Percentiles rank a stretch among this genome's conserved stretches.
phyloP scores from a whole-genome alignment of 2,113 vertebrate species.

The Apteryx owenii region DNA sequence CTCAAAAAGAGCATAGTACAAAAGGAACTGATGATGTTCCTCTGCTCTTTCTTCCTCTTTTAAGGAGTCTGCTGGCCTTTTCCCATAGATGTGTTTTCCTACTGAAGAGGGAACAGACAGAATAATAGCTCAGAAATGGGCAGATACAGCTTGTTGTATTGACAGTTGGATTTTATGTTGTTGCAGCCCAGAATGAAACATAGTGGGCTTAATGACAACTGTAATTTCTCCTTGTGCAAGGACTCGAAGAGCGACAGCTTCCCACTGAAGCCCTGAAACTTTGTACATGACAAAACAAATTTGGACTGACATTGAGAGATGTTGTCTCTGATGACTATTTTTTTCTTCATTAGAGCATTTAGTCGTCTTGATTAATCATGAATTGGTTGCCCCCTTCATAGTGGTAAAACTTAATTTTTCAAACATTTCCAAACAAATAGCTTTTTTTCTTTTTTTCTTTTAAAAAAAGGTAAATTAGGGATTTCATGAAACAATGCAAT shows the following conservation, averaged over 20 bases:
- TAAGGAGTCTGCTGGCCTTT: not conserved
- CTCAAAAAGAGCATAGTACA: not conserved
- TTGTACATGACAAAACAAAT: not conserved
- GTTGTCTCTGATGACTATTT: not conserved
- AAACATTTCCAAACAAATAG: not conserved
- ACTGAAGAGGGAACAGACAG: not conserved
- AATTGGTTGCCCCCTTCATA: not conserved
- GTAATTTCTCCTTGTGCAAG: slow-evolving; percentile 4
- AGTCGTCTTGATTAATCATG: not conserved
- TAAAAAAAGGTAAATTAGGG: not conserved
- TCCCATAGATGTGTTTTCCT: not conserved
- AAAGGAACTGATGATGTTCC: not conserved
- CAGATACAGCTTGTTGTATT: not conserved
- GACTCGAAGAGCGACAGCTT: not conserved
- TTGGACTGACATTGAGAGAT: not conserved
- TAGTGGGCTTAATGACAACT: not conserved
- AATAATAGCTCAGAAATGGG: not conserved
- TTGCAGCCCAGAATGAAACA: not conserved
- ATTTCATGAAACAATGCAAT: not conserved
- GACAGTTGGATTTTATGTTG: not conserved
- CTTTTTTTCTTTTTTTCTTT: not conserved
- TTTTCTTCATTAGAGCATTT: not conserved
- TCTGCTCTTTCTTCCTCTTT: not conserved
- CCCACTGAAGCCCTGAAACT: not conserved
- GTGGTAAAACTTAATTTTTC: not conserved